Percentiles rank a stretch among this genome's conserved stretches.
These are phyloP conservation scores for Arenaria interpres DNA, from an alignment of 2,113 vertebrate species.

Conservation along the genomic window DNA sequence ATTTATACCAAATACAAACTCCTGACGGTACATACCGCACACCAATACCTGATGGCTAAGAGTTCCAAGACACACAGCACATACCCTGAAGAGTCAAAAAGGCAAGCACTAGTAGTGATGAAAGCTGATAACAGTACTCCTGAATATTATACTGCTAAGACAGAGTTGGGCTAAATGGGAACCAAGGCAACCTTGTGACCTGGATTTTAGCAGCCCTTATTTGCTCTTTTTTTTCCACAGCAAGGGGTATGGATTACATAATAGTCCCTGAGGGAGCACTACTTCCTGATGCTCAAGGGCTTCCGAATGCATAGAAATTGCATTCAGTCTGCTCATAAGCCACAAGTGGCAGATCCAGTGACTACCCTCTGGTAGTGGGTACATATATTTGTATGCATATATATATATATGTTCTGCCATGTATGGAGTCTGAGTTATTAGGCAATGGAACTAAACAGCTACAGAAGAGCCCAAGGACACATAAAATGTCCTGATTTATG, in stretches of 20 bases:
- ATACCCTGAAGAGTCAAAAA: neutral
- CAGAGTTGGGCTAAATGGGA: neutral
- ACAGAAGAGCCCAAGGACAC: neutral
- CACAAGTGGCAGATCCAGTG: accelerated
- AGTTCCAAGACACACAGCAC: neutral
- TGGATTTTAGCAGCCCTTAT: neutral
- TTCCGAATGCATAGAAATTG: neutral
- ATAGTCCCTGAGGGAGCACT: neutral
- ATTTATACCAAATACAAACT: neutral
- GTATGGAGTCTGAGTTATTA: neutral
- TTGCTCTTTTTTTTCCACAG: accelerated
- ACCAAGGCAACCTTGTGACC: neutral
- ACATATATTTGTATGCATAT: neutral
- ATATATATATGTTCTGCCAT: accelerated
- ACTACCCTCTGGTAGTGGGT: neutral
- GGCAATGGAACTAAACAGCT: neutral
- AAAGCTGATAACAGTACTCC: neutral
- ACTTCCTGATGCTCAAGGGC: neutral
- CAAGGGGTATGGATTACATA: neutral
- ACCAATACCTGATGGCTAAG: accelerated
- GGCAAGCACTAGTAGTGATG: neutral
- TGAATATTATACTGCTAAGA: neutral
- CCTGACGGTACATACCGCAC: accelerated
- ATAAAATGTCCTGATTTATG: neutral
- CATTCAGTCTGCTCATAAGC: neutral